Base-by-base conservation (phyloP, 2,888 invertebrate species). In the Nephrotoma appendiculata region DNA sequence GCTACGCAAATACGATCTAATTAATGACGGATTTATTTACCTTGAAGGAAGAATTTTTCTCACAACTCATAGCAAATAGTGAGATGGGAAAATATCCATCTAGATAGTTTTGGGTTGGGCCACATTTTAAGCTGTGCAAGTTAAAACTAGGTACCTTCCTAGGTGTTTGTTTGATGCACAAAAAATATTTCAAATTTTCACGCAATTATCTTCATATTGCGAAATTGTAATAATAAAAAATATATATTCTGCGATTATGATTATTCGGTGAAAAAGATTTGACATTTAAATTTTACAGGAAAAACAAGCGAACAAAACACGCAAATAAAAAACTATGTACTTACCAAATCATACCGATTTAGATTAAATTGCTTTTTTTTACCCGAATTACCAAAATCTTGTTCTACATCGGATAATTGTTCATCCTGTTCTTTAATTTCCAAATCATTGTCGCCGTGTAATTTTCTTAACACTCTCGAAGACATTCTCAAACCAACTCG, bases 321-420 rank as follows among this genome's bases (percentile, higher is more conserved):
- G 31, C 2, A 19, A 71, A 71, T 31, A 9, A 7, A 71, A 48
- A 48, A 48, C 44, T 3, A 44, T 6, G 52, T 44, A 91, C 92
- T 91, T 92, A 96, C 95, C 94, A 96, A 92, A 92, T 95, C 94
- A 89, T 95, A 96, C 88, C 94, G 93, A 91, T 95, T 95, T 87
- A 94, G 92, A 89, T 95, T 94, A 86, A 94, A 91, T 88, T 93
- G 93, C 89, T 94, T 94, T 88, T 93, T 92, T 89, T 93, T 92
- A 87, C 92, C 92, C 5, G 52, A 12, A 86, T 57, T 31, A 87
- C 91, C 91, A 86, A 91, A 90, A 89, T 93, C 93, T 87, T 93
- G 93, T 9, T 90, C 90, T 84, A 90, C 90, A 45, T 91, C 90
- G 41, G 89, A 89, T 87, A 89, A 90, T 87, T 92, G 90, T 89